phyloP scores from a whole-genome alignment of 2,113 vertebrate species.

The Geothlypis trichas region DNA sequence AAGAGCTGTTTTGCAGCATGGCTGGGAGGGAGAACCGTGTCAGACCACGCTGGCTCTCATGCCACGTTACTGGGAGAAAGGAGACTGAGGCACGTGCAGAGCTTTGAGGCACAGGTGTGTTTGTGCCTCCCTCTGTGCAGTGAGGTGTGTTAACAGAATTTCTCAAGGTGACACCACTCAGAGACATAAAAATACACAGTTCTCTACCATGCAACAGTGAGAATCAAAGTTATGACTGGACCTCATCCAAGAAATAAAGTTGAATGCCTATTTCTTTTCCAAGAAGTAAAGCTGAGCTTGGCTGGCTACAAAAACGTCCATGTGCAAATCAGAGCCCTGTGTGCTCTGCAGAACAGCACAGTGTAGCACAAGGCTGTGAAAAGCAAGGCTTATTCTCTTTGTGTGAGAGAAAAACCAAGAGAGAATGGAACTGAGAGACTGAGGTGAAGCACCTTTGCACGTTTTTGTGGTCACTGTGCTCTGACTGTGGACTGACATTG shows the following conservation, averaged over 20 bases:
- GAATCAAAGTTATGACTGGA: not conserved
- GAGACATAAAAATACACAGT: not conserved
- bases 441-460: not conserved
- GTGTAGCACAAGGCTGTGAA: not conserved
- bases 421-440: not conserved
- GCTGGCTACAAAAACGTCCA: not conserved
- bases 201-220: not conserved
- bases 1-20: not conserved
- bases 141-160: not conserved
- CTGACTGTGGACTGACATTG: not conserved
- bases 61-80: not conserved
- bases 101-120: not conserved
- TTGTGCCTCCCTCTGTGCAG: not conserved
- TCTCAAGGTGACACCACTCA: not conserved
- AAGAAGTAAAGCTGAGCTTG: not conserved
- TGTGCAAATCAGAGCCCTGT: not conserved
- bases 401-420: not conserved
- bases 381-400: not conserved
- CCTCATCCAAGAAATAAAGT: not conserved
- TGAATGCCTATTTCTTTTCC: not conserved
- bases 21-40: not conserved
- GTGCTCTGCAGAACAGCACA: not conserved
- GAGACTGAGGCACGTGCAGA: not conserved
- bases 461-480: not conserved
- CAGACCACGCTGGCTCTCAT: not conserved